Evolutionary conservation across 2,113 vertebrate genomes (phyloP), one percentile per base, ranked within the genome.

Genomic region (Eleginops maclovinus): DNA sequence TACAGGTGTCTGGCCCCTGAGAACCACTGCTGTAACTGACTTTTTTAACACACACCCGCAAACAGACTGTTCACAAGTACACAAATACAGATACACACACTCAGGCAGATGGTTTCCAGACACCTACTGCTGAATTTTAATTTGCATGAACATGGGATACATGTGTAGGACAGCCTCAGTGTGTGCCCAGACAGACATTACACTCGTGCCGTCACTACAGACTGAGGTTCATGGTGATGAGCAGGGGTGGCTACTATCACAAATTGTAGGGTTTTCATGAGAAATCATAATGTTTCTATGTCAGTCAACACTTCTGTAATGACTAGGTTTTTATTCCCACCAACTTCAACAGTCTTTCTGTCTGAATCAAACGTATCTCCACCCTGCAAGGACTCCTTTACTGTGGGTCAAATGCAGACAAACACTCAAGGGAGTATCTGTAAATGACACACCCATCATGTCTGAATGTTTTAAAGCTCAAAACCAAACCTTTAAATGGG

Each of bases 101-200:
- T 75, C 66, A 81, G 71, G 72, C 88, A 92, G 85, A 91, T 87
- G 89, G 90, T 53, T 88, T 80, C 55, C 83, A 84, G 83, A 89
- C 85, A 82, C 87, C 75, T 84, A 90, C 83, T 24, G 9, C 75
- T 43, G 47, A 75, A 79, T 87, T 83, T 84, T 67, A 60, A 83
- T 84, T 83, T 78, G 86, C 84, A 76, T 78, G 60, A 65, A 68
- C 67, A 63, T 72, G 63, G 31, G 31, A 36, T 36, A 36, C 31
- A n/a, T n/a, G n/a, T n/a, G n/a, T n/a, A 36, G 7, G 31, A 36
- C 31, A 7, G 8, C 31, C 31, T 36, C 31, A n/a, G n/a, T n/a
- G 50, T 76, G 64, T 54, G 21, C 66, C 71, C 73, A 70, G 75
- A 83, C 72, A 74, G 67, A 77, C 79, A 41, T 43, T 49, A 26